phyloP scores from a whole-genome alignment of 1,140 invertebrate species.

The Drosophila murphyi region DNA sequence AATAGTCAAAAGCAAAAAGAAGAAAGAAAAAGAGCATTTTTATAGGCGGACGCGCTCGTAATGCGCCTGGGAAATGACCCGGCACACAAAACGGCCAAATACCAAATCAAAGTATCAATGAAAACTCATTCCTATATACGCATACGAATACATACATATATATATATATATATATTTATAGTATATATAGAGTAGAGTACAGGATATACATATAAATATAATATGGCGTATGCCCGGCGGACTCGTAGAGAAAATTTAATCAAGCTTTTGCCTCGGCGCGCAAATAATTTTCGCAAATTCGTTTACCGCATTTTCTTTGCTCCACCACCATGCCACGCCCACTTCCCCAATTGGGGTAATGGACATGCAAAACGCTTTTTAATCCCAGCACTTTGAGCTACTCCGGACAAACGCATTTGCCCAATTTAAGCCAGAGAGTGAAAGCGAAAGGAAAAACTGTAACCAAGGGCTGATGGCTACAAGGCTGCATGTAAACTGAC shows the following conservation, averaged over 20 bases:
- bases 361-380: slow-evolving; percentile 78
- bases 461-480: slow-evolving; percentile 30
- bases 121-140: slow-evolving; percentile 53
- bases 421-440: slow-evolving; percentile 40
- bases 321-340: slow-evolving; percentile 1
- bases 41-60: slow-evolving; percentile 21
- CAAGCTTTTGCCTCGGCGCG: slow-evolving; percentile 52
- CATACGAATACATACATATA: slow-evolving; percentile 15
- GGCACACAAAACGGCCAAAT: slow-evolving; percentile 17
- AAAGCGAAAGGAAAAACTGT: slow-evolving; percentile 38
- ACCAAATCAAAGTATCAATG: slow-evolving; percentile 73
- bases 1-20: slow-evolving; percentile 19
- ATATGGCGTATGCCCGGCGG: slow-evolving; percentile 66
- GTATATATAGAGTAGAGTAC: background rate
- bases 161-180: background rate
- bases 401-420: slow-evolving; percentile 36
- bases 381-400: slow-evolving; percentile 55
- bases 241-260: slow-evolving; percentile 68
- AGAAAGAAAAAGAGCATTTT: slow-evolving; percentile 33
- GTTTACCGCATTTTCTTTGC: slow-evolving; percentile 70
- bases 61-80: slow-evolving; percentile 58
- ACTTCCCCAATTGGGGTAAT: slow-evolving; percentile 21
- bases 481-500: slow-evolving; percentile 33
- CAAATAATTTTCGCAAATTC: slow-evolving; percentile 79
- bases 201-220: slow-evolving; percentile 56